Conservation (phyloP, 2,113 vertebrate genomes). For the Hippocampus guttulatus region DNA sequence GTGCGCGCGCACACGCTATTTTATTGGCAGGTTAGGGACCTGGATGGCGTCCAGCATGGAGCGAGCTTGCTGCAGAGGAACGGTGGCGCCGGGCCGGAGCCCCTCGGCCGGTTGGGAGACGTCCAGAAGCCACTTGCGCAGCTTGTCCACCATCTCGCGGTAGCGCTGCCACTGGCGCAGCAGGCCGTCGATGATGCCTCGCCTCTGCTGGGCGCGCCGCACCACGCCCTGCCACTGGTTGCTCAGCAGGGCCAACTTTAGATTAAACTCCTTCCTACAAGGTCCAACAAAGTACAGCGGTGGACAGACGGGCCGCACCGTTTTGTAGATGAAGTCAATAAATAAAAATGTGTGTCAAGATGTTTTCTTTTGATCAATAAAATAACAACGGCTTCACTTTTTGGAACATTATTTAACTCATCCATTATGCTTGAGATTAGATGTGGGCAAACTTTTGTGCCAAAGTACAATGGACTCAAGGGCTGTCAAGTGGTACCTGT, state of each 20-base stretch:
- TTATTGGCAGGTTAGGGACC: conserved; percentile 61
- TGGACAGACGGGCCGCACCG: no score
- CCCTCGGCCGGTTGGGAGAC: conserved; percentile 70
- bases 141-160: conserved; percentile 86
- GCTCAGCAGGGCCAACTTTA: conserved; percentile 87
- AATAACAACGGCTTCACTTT: no score
- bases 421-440: no score
- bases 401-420: no score
- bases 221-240: conserved; percentile 98
- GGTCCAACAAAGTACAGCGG: neutral
- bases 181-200: conserved; percentile 93
- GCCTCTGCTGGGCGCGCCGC: conserved; percentile 88
- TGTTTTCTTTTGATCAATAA: no score
- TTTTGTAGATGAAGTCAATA: no score
- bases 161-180: conserved; percentile 95
- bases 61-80: conserved; percentile 85
- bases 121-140: conserved; percentile 85
- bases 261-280: conserved; percentile 87
- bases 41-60: conserved; percentile 84
- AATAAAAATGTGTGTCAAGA: no score
- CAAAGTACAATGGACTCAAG: neutral
- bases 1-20: no score
- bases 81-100: conserved; percentile 61
- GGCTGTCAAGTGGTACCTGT: conserved; percentile 76
- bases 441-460: no score